Conservation (phyloP, 1,140 invertebrate genomes). For the Gonatopus flavifemur region DNA sequence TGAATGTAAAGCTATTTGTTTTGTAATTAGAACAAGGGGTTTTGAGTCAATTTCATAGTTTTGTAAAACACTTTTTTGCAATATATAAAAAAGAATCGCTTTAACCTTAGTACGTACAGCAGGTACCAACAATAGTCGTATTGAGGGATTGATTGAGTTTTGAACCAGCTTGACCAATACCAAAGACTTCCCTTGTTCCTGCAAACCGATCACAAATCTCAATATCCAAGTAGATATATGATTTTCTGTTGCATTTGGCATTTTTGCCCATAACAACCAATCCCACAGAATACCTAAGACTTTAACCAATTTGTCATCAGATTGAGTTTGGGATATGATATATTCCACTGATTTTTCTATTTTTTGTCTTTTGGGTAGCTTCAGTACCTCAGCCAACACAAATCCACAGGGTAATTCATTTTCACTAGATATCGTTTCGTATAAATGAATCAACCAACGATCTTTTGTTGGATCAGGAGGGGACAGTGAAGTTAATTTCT, state of each 20-base stretch:
- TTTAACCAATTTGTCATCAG: constrained; percentile 50
- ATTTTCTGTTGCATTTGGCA: constrained; percentile 54
- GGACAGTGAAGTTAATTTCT: no score
- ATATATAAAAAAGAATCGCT: constrained; percentile 59
- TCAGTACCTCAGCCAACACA: constrained; percentile 62
- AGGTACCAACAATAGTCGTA: constrained; percentile 50
- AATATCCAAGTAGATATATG: constrained; percentile 60
- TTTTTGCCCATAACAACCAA: no score
- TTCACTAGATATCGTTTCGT: constrained; percentile 43
- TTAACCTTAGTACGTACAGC: constrained; percentile 52
- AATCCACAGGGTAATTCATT: constrained; percentile 44
- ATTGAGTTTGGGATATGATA: constrained; percentile 45
- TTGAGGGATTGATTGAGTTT: constrained; percentile 54
- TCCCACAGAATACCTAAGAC: constrained; percentile 57
- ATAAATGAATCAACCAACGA: constrained; percentile 32
- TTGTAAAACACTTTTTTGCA: constrained; percentile 58
- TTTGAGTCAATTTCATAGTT: constrained; percentile 53
- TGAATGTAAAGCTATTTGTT: no score
- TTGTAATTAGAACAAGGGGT: constrained; percentile 38
- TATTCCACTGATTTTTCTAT: constrained; percentile 55
- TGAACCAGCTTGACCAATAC: constrained; percentile 58
- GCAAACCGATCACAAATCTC: constrained; percentile 58
- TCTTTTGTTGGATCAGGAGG: constrained; percentile 19
- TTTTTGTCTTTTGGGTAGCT: no score
- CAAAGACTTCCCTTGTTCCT: constrained; percentile 54